Percentiles rank a stretch among this genome's conserved stretches.
These are phyloP conservation scores for Tetropium fuscum DNA, from an alignment of 2,888 invertebrate genomes.

Conservation along the genomic window DNA sequence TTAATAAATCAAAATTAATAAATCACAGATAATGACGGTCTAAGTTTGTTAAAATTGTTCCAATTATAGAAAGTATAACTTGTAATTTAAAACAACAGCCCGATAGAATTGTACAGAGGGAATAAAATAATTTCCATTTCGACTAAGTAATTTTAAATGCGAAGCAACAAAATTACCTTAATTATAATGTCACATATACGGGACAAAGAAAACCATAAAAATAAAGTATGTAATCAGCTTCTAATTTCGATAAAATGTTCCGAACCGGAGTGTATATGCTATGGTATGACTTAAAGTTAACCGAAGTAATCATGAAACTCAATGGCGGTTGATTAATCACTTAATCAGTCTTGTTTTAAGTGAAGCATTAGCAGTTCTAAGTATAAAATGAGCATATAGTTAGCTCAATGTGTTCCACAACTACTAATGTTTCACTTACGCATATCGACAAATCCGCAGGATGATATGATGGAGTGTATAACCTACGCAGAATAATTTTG, in stretches of 20 bases:
- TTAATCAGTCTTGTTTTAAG: constrained; percentile 4
- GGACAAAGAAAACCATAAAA: constrained; percentile 19
- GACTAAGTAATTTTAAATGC: constrained; percentile 29
- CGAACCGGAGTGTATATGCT: constrained; percentile 18
- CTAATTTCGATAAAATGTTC: constrained; percentile 24
- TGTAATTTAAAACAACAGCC: constrained; percentile 24
- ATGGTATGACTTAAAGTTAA: constrained; percentile 4
- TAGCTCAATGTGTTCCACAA: no score
- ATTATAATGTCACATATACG: constrained; percentile 28
- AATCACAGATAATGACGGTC: constrained; percentile 26
- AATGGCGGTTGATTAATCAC: constrained; percentile 15
- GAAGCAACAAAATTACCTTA: constrained; percentile 23
- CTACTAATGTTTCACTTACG: no score
- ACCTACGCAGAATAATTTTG: no score
- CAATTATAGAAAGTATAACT: constrained; percentile 31
- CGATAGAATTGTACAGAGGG: constrained; percentile 16
- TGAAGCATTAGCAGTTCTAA: no score
- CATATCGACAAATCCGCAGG: no score
- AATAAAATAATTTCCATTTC: constrained; percentile 26
- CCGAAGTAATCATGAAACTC: constrained; percentile 13
- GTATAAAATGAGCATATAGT: no score
- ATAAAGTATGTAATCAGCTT: constrained; percentile 18
- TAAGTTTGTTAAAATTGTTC: constrained; percentile 21
- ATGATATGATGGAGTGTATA: no score
- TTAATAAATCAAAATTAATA: constrained; percentile 29